A percentile compares a stretch with the other conserved stretches of the same genome.
phyloP scores from a whole-genome alignment of 1,140 invertebrate species.

The Panagrolaimus sp. region DNA sequence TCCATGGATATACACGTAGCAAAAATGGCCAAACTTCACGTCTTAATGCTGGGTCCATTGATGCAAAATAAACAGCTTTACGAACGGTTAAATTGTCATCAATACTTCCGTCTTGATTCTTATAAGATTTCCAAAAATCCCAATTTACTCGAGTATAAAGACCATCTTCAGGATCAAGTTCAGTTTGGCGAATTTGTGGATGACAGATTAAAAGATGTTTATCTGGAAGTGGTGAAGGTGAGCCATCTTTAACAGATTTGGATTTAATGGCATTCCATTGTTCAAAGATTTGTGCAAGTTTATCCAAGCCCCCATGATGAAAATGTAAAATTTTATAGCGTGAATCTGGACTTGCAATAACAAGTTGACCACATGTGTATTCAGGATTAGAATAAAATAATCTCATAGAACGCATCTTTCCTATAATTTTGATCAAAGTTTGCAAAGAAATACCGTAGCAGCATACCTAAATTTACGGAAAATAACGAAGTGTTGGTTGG shows the following conservation, averaged over 20 bases:
- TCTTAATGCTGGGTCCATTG: slow-evolving; percentile 74
- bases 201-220: slow-evolving; percentile 64
- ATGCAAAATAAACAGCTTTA: slow-evolving; percentile 83
- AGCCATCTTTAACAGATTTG: slow-evolving; percentile 45
- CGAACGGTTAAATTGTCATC: slow-evolving; percentile 79
- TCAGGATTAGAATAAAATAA: slow-evolving; percentile 82
- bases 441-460: neutral
- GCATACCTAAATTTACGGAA: slow-evolving; percentile 57
- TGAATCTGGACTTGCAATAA: slow-evolving; percentile 83
- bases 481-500: slow-evolving; percentile 47
- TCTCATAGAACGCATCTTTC: slow-evolving; percentile 82
- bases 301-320: slow-evolving; percentile 83
- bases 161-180: slow-evolving; percentile 79
- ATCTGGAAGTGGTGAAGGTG: slow-evolving; percentile 54
- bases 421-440: slow-evolving; percentile 57
- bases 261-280: slow-evolving; percentile 66
- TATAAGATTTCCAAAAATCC: slow-evolving; percentile 71
- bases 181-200: slow-evolving; percentile 76
- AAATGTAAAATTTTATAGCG: slow-evolving; percentile 94
- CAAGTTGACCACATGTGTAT: slow-evolving; percentile 75
- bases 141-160: slow-evolving; percentile 70
- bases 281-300: slow-evolving; percentile 76
- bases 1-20: slow-evolving; percentile 81
- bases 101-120: slow-evolving; percentile 76
- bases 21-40: slow-evolving; percentile 88